Evolutionary conservation across 2,113 vertebrate species (phyloP).

Genomic region (Neodon shergylaensis): DNA sequence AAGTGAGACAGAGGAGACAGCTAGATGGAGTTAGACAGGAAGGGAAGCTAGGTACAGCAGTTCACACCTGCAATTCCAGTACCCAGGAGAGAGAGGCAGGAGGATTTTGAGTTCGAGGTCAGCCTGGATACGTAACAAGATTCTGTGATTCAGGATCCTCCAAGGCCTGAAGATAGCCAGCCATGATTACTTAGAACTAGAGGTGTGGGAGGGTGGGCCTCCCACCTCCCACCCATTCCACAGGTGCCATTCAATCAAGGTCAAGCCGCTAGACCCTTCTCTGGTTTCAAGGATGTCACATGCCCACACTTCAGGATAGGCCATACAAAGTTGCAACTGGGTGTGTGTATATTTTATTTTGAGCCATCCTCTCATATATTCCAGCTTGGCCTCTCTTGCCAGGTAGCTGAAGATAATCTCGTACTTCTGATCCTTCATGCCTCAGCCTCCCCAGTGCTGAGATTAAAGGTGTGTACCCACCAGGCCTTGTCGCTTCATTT

Average conservation of each 20-base stretch:
- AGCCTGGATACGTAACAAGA: background rate
- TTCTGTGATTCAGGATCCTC: too few relatives aligned
- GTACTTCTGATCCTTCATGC: background rate
- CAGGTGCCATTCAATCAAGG: background rate
- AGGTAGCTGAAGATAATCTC: background rate
- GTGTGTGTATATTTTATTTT: background rate
- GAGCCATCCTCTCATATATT: background rate
- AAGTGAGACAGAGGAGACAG: background rate
- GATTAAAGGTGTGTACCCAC: background rate
- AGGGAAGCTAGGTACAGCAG: background rate
- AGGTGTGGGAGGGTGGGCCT: background rate
- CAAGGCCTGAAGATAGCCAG: background rate
- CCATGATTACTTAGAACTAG: background rate
- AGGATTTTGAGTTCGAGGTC: background rate
- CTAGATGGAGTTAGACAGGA: background rate
- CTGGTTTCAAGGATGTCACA: background rate
- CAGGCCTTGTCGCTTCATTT: background rate
- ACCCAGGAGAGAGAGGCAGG: background rate
- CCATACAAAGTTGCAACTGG: background rate
- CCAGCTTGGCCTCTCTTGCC: background rate
- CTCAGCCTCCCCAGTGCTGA: background rate
- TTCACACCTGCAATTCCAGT: background rate
- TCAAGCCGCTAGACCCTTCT: background rate
- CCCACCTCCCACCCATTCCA: background rate
- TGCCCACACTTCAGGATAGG: background rate